Conservation (phyloP, 2,797 vertebrate genomes). For the Tenualosa thibaudeaui region DNA sequence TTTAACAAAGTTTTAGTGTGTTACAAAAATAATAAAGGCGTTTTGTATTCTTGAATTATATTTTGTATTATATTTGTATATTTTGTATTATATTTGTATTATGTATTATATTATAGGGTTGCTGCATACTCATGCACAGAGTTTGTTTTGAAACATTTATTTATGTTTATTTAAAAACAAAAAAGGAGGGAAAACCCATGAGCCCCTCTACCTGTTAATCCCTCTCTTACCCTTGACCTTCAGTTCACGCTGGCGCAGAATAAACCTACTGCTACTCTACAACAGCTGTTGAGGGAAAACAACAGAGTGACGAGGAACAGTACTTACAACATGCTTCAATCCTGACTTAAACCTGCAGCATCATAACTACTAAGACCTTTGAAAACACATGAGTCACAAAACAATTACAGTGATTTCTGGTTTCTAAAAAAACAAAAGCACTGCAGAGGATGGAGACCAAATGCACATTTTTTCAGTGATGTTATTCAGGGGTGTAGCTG, state of each 20-base stretch:
- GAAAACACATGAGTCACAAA: conserved; percentile 65
- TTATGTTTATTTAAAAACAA: neutral
- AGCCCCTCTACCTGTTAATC: conserved; percentile 45
- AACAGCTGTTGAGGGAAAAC: conserved; percentile 59
- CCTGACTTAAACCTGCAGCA: conserved; percentile 52
- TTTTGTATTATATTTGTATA: too few species aligned
- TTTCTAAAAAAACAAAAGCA: conserved; percentile 2
- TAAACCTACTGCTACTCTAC: conserved; percentile 39
- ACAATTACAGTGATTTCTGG: conserved; percentile 56
- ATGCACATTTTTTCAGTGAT: conserved; percentile 69
- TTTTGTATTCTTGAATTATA: too few species aligned
- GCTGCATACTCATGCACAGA: too few species aligned
- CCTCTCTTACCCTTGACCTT: conserved; percentile 38
- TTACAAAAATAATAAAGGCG: neutral
- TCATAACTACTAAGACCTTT: conserved; percentile 66
- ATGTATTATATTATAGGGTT: neutral
- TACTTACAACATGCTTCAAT: conserved; percentile 56
- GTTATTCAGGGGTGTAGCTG: conserved; percentile 33
- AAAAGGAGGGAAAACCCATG: conserved; percentile 21
- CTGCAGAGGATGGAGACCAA: conserved; percentile 62
- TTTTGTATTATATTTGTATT: neutral
- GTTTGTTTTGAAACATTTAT: neutral
- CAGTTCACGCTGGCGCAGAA: conserved; percentile 40
- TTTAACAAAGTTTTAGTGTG: too few species aligned
- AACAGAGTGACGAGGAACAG: conserved; percentile 51